Evolutionary conservation across 1,140 invertebrate species (phyloP), one percentile per base, ranked within the genome.

Genomic region (Sipha flava): DNA sequence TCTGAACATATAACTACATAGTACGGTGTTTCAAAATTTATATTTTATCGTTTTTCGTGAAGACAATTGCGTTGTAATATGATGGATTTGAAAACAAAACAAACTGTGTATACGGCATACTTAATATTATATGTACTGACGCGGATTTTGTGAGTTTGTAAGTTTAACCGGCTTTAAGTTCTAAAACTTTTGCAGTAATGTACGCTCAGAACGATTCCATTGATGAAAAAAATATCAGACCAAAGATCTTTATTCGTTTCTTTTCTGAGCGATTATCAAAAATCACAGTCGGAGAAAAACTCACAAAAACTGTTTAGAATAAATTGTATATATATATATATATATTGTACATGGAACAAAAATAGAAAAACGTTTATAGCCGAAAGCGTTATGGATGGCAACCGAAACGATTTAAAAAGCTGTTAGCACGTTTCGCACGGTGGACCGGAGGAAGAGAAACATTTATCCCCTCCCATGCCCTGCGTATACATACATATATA

Each of bases 371-470:
- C 37, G 34, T 26, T 66, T 66, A 66, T 43, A n/a, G n/a, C n/a
- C 29, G 62, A 40, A 66, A 34, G 62, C n/a, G 62, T 66, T 66
- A 43, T 66, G n/a, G n/a, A 40, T 64, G 62, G 3, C 16, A 64
- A 34, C n/a, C 34, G 14, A 43, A 68, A 68, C 23, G 66, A 23
- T 70, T 70, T 70, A 70, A 70, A 70, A 70, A 70, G 66, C 66
- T 47, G 66, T 70, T 70, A 70, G 14, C 43, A 47, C 66, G 66
- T 59, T 18, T 9, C 34, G 31, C 2, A 9, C 62, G n/a, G n/a
- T 37, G n/a, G 6, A n/a, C n/a, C 3, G 2, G 12, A 21, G 47
- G n/a, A 34, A 40, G 62, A 21, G 62, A 66, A n/a, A 43, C 23
- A 66, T 66, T 40, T 31, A 40, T 43, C 21, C 12, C 3, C 34